phyloP scores from a whole-genome alignment of 2,888 invertebrate genomes.

The Eupithecia exiguata region DNA sequence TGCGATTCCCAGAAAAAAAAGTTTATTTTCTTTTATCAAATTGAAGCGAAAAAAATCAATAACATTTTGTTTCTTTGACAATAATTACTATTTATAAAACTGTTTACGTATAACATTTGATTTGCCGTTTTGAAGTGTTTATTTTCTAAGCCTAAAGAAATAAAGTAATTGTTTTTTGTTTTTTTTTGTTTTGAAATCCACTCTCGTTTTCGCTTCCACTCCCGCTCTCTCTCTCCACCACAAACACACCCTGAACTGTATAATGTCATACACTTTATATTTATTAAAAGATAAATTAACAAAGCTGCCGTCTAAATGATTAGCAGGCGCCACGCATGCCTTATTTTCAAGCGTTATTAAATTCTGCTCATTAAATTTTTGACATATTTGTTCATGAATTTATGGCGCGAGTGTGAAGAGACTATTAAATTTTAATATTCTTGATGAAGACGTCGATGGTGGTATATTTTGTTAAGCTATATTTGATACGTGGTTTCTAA shows the following conservation, averaged over 20 bases:
- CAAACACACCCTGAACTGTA: neutral
- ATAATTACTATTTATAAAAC: too few species aligned
- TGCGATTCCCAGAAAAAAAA: too few species aligned
- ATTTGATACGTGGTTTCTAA: neutral
- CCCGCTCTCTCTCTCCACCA: neutral
- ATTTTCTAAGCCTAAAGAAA: too few species aligned
- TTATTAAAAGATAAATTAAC: conserved; percentile 14
- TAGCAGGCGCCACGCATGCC: conserved; percentile 44
- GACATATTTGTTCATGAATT: conserved; percentile 41
- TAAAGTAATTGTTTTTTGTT: too few species aligned
- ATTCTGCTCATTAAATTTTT: conserved; percentile 41
- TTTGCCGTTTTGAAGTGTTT: too few species aligned
- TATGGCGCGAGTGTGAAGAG: conserved; percentile 28
- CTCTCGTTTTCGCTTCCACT: neutral
- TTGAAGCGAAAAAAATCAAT: too few species aligned
- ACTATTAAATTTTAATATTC: neutral
- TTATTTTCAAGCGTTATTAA: conserved; percentile 36
- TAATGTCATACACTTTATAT: conserved; percentile 5
- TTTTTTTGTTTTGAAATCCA: too few species aligned
- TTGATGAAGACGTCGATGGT: neutral
- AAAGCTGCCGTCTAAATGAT: conserved; percentile 45
- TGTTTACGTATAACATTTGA: too few species aligned
- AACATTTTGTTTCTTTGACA: too few species aligned
- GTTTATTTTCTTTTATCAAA: too few species aligned
- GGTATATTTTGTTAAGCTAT: neutral